phyloP scores from a whole-genome alignment of 2,888 invertebrate species.

The Epinotia brunnichana region DNA sequence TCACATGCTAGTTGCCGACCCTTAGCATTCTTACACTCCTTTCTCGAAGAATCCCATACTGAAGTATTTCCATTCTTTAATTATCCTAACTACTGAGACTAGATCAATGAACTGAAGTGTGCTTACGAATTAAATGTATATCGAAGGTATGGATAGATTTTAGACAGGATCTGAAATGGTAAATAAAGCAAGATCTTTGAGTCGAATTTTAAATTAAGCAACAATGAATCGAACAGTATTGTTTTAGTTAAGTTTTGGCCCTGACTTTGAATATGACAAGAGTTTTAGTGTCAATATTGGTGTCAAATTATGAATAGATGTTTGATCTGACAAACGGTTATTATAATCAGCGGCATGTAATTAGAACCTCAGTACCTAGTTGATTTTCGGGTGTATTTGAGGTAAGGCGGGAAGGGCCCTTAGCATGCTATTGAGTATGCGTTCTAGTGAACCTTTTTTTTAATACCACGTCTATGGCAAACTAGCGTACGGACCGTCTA shows the following conservation, averaged over 20 bases:
- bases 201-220: constrained; percentile 23
- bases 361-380: background rate
- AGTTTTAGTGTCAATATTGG: constrained; percentile 14
- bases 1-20: no score
- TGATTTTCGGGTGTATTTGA: no score
- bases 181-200: constrained; percentile 10
- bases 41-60: no score
- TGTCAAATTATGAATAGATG: constrained; percentile 12
- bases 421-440: no score
- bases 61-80: background rate
- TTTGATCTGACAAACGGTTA: background rate
- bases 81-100: background rate
- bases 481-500: no score
- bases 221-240: constrained; percentile 30
- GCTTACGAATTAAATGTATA: constrained; percentile 10
- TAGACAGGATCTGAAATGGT: constrained; percentile 26
- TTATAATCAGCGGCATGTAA: background rate
- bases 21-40: no score
- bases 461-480: no score
- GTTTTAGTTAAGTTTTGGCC: constrained; percentile 20
- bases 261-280: constrained; percentile 8
- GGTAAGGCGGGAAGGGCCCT: no score
- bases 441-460: no score
- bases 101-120: constrained; percentile 7
- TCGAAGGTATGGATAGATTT: constrained; percentile 2